Percentiles rank a stretch among this genome's conserved stretches.
These are phyloP conservation scores for Cyrtorhinus lividipennis DNA, from an alignment of 1,140 invertebrate species.

Conservation along the genomic window DNA sequence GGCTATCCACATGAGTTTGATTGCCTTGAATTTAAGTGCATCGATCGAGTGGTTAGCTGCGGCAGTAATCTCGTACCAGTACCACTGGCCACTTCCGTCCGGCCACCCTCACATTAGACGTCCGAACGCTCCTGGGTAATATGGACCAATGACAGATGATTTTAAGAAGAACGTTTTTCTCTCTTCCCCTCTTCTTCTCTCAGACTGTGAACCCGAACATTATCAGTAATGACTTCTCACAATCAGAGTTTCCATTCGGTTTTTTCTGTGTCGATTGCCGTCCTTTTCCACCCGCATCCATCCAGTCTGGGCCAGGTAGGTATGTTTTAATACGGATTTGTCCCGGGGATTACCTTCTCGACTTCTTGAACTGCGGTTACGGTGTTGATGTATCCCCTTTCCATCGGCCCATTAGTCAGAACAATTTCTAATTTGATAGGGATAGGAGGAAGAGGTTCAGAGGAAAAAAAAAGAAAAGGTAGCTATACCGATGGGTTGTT, in stretches of 20 bases:
- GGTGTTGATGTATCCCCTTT: constrained; percentile 4
- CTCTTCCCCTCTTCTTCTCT: neutral
- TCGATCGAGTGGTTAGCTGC: neutral
- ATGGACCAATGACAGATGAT: neutral
- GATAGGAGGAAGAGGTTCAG: neutral
- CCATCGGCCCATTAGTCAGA: constrained; percentile 3
- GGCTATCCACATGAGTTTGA: neutral
- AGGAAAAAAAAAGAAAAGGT: neutral
- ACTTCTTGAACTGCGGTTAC: constrained; percentile 1
- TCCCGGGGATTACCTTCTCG: constrained; percentile 1
- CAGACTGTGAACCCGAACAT: neutral
- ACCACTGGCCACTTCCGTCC: constrained; percentile 7
- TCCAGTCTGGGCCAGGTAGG: too few relatives aligned
- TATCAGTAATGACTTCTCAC: constrained; percentile 8
- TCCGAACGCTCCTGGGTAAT: neutral
- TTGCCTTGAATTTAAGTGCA: neutral
- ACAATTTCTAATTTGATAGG: constrained; percentile 10
- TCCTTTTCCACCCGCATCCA: neutral
- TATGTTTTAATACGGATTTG: constrained; percentile 10
- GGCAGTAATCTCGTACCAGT: neutral
- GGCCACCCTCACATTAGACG: neutral
- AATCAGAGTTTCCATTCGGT: neutral
- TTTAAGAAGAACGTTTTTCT: constrained; percentile 1
- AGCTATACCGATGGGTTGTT: neutral
- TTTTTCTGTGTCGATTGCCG: neutral